Conservation (phyloP, 1,140 invertebrate genomes). For the Calycopis cecrops region DNA sequence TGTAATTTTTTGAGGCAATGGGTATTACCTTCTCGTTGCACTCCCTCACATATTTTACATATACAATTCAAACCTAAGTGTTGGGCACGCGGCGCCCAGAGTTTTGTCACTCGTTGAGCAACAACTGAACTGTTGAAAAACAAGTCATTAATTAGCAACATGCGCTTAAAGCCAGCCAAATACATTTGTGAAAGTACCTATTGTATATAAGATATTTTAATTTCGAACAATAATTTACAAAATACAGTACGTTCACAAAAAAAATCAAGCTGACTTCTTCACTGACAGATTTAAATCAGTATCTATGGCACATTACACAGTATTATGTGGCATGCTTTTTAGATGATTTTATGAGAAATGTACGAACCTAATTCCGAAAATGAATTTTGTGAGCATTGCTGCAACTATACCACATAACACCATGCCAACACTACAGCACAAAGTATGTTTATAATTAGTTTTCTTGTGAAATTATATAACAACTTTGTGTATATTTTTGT, state of each 20-base stretch:
- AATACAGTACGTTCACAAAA: conserved; percentile 37
- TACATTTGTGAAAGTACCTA: conserved; percentile 42
- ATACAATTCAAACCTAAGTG: conserved; percentile 73
- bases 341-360: conserved; percentile 22
- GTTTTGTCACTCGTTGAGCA: conserved; percentile 73
- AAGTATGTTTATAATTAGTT: conserved; percentile 22
- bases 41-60: conserved; percentile 69
- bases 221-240: too few species aligned
- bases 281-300: conserved; percentile 54
- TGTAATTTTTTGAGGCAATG: conserved; percentile 64
- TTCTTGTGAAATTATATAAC: conserved; percentile 1
- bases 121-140: conserved; percentile 74
- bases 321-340: conserved; percentile 66
- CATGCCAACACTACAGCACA: conserved; percentile 44
- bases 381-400: conserved; percentile 15
- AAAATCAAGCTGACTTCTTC: conserved; percentile 55
- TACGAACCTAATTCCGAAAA: conserved; percentile 15
- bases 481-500: conserved; percentile 10
- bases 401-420: conserved; percentile 63
- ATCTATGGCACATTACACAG: conserved; percentile 39
- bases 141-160: conserved; percentile 74
- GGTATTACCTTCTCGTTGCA: conserved; percentile 68
- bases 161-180: conserved; percentile 65
- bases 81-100: conserved; percentile 71
- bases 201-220: not conserved